phyloP scores from a whole-genome alignment of 2,797 vertebrate genomes.

The Erethizon dorsatum region DNA sequence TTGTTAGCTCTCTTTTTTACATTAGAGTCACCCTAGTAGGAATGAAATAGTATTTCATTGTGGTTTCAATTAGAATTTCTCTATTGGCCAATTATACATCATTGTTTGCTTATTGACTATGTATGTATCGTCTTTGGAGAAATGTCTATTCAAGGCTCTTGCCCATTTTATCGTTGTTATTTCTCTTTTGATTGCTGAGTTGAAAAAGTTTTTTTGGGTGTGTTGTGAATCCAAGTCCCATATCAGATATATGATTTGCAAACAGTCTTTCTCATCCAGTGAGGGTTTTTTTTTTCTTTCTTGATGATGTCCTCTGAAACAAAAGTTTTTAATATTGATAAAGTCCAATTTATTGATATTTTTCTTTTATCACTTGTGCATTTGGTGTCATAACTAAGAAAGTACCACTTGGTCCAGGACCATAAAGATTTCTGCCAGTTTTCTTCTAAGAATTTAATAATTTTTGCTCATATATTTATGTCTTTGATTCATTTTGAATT shows the following conservation, averaged over 20 bases:
- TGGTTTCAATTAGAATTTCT: slow-evolving; percentile 1
- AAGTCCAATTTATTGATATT: not conserved
- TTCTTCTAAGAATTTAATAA: not conserved
- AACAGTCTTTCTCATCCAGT: not conserved
- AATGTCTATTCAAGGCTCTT: not conserved
- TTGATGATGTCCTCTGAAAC: slow-evolving; percentile 30
- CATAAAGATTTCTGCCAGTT: not conserved
- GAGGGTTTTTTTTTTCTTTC: not conserved
- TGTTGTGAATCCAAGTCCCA: not conserved
- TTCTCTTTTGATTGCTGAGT: slow-evolving; percentile 28
- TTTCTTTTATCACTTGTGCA: not conserved
- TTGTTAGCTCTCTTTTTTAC: not conserved
- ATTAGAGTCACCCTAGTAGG: not conserved
- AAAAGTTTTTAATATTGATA: not conserved
- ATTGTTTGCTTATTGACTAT: not conserved
- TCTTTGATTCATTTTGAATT: slow-evolving; percentile 3
- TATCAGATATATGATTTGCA: slow-evolving; percentile 22
- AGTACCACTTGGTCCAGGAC: not conserved
- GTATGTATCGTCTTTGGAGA: not conserved
- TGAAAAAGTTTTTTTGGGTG: not conserved
- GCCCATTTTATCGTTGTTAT: not conserved
- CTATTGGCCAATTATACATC: not conserved
- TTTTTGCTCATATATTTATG: not conserved
- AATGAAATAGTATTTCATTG: not conserved
- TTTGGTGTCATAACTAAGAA: not conserved